Evolutionary conservation across 2,888 invertebrate genomes (phyloP).

Genomic region (Coecobrya sp.): DNA sequence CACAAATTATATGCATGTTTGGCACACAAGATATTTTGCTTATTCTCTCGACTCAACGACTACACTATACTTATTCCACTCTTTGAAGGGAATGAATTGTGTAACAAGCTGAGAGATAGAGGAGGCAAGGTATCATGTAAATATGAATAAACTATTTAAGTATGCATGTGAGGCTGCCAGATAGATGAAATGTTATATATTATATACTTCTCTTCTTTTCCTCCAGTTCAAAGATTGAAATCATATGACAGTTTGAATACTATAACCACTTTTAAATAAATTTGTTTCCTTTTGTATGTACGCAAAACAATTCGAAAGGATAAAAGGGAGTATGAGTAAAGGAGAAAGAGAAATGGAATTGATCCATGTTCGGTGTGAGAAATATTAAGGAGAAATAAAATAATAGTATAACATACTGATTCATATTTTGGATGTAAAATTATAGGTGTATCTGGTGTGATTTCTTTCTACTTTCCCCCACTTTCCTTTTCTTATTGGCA

Average conservation of each 20-base stretch:
- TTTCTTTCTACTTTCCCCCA: background rate
- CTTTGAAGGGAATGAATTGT: slow-evolving; percentile 54
- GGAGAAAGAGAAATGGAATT: slow-evolving; percentile 69
- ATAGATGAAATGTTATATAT: slow-evolving; percentile 71
- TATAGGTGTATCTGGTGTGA: background rate
- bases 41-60: slow-evolving; percentile 52
- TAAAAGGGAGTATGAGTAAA: slow-evolving; percentile 14
- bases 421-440: background rate
- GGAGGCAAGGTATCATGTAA: slow-evolving; percentile 43
- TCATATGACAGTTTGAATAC: slow-evolving; percentile 77
- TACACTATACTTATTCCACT: slow-evolving; percentile 52
- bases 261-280: slow-evolving; percentile 73
- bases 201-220: slow-evolving; percentile 1
- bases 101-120: slow-evolving; percentile 41
- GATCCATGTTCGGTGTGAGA: slow-evolving; percentile 53
- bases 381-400: background rate
- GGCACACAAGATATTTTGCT: slow-evolving; percentile 52
- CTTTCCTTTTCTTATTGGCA: slow-evolving; percentile 31
- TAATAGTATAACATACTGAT: background rate
- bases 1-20: slow-evolving; percentile 63
- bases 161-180: slow-evolving; percentile 75
- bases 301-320: slow-evolving; percentile 34
- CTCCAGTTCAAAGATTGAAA: slow-evolving; percentile 73
- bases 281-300: slow-evolving; percentile 46
- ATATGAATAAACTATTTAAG: slow-evolving; percentile 71